These are phyloP conservation scores for Delphinus delphis DNA, from an alignment of 2,113 vertebrate species.

Conservation along the genomic window DNA sequence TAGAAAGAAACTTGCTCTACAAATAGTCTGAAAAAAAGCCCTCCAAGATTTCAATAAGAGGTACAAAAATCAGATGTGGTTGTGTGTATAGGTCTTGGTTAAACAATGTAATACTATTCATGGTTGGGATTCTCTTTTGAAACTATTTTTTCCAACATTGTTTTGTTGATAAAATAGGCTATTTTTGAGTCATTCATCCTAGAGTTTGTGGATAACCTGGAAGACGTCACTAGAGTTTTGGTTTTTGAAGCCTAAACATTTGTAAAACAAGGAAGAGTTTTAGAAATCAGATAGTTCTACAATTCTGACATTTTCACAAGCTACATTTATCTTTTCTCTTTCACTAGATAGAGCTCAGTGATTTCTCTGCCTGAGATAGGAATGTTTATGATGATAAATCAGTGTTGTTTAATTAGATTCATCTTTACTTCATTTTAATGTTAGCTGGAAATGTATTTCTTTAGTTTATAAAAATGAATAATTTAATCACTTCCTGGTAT, in stretches of 20 bases:
- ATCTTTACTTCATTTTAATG: constrained; percentile 74
- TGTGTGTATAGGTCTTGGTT: constrained; percentile 51
- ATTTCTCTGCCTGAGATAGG: constrained; percentile 64
- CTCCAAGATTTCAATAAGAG: neutral
- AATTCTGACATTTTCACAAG: constrained; percentile 69
- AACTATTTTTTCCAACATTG: neutral
- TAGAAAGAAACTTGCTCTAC: neutral
- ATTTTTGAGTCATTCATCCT: neutral
- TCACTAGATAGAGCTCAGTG: constrained; percentile 69
- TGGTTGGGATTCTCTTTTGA: constrained; percentile 16
- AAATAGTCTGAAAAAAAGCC: neutral
- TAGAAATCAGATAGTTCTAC: constrained; percentile 59
- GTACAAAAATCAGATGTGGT: neutral
- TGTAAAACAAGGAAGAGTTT: constrained; percentile 63
- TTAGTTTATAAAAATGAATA: constrained; percentile 77
- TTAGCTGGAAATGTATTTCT: constrained; percentile 73
- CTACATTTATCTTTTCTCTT: constrained; percentile 68
- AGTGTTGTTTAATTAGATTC: constrained; percentile 75
- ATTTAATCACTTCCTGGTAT: constrained; percentile 66
- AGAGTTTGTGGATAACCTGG: neutral
- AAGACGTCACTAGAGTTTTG: constrained; percentile 36
- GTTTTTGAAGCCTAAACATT: constrained; percentile 61
- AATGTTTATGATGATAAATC: constrained; percentile 75
- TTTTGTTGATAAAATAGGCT: constrained; percentile 32
- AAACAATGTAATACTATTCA: neutral